phyloP scores from a whole-genome alignment of 2,797 vertebrate species.

The Acipenser ruthenus region DNA sequence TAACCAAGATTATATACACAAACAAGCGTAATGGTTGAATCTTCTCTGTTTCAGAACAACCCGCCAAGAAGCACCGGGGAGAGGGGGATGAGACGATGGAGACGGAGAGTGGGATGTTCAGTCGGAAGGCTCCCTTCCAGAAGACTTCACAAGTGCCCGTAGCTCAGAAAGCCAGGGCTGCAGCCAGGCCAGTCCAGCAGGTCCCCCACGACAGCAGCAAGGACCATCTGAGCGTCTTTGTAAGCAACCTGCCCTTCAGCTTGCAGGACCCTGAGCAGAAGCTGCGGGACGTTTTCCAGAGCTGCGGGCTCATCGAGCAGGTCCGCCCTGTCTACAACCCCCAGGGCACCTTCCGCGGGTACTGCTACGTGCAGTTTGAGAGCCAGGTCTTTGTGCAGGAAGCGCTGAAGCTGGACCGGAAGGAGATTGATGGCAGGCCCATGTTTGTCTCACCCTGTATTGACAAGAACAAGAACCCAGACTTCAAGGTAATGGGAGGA shows the following conservation, averaged over 20 bases:
- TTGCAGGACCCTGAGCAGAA: conserved; percentile 72
- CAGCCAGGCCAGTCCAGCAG: conserved; percentile 44
- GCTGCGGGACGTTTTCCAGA: conserved; percentile 69
- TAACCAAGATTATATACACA: too few species aligned
- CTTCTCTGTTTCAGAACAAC: conserved; percentile 44
- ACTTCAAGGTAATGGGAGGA: conserved; percentile 75
- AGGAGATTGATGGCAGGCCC: conserved; percentile 73
- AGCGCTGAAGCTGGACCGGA: conserved; percentile 79
- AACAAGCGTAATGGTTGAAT: too few species aligned
- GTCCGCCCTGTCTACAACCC: conserved; percentile 71
- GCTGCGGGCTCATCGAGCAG: conserved; percentile 71
- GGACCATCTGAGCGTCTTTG: conserved; percentile 77
- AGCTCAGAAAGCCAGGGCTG: conserved; percentile 47
- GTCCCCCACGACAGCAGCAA: conserved; percentile 66
- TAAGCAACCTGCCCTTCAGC: conserved; percentile 86
- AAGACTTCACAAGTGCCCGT: conserved; percentile 29
- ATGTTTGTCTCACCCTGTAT: conserved; percentile 95
- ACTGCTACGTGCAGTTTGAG: conserved; percentile 84
- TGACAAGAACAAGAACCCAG: conserved; percentile 90
- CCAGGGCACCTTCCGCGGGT: conserved; percentile 81
- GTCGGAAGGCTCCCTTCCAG: conserved; percentile 38
- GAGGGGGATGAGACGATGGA: conserved; percentile 63
- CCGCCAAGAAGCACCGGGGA: conserved; percentile 65
- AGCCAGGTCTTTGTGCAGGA: conserved; percentile 56
- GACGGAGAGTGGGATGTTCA: conserved; percentile 56